Base-by-base conservation (phyloP, 1,140 invertebrate genomes). In the Drosophila pandora region DNA sequence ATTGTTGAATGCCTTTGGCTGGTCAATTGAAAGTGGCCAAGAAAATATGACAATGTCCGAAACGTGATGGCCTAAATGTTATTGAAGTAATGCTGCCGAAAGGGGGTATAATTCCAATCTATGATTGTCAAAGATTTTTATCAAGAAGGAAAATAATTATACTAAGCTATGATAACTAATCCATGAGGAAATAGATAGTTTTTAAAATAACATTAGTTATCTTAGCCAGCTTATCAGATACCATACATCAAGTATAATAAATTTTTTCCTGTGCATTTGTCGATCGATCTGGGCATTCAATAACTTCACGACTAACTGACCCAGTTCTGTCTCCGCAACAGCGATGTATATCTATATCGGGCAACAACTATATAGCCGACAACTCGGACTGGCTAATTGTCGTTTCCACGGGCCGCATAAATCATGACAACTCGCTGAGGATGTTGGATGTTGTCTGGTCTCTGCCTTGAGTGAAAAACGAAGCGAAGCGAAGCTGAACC, bases 391-490 rank as follows among this genome's bases (percentile, higher is more conserved):
- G 63, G 65, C 82, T 87, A 87, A 87, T 87, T 87, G 82, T 88
- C 82, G 83, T 67, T 75, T 55, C 64, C 58, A 53, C 70, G 62
- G 45, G 68, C 60, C 58, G 57, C 71, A 87, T 87, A 87, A 87
- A 88, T 87, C 83, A 87, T 87, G 62, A 72, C 76, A 80, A 82
- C 78, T 87, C 45, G 82, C 60, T 41, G 81, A 84, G 81, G 81
- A 88, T 87, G 72, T 67, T 48, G 17, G 17, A 17, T 17, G 17
- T 17, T 17, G 17, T 17, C 17, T 17, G 80, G 52, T 56, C 30
- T 49, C 41, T 74, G 81, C 81, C 81, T 84, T 85, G 81, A 80
- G 65, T 61, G 63, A 72, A 72, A 75, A 64, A 72, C 50, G 43
- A 68, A 52, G 12, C 55, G 49, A 55, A 49, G 37, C 32, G 59